A percentile compares a stretch with the other conserved stretches of the same genome.
Conservation (phyloP, 2,888 invertebrate genomes). For the Sympetrum striolatum region DNA sequence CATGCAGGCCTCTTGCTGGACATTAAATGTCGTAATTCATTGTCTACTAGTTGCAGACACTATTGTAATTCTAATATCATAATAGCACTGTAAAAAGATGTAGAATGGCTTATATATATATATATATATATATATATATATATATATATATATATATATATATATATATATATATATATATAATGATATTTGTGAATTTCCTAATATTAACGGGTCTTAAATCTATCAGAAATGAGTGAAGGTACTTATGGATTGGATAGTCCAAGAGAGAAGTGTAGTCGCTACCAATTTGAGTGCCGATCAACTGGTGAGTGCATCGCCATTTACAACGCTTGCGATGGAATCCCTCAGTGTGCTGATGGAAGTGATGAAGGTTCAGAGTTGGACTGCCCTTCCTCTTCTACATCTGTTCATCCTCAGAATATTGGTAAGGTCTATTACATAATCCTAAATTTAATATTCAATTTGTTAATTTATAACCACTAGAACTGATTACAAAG, state of each 20-base stretch:
- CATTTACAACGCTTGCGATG: slow-evolving; percentile 93
- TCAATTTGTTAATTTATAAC: too few relatives aligned
- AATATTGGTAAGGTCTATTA: not conserved
- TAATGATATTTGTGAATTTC: not conserved
- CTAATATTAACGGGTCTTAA: not conserved
- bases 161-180: too few relatives aligned
- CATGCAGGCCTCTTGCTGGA: too few relatives aligned
- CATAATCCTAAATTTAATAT: too few relatives aligned
- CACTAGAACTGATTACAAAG: too few relatives aligned
- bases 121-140: too few relatives aligned
- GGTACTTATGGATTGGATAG: not conserved
- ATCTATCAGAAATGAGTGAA: not conserved
- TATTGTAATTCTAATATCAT: too few relatives aligned
- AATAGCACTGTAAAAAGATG: too few relatives aligned
- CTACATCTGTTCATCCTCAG: not conserved
- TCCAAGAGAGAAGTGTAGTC: slow-evolving; percentile 66
- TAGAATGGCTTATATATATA: too few relatives aligned
- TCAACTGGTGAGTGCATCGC: slow-evolving; percentile 90
- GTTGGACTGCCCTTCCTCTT: slow-evolving; percentile 71
- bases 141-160: too few relatives aligned
- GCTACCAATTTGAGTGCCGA: slow-evolving; percentile 88
- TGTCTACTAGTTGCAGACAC: too few relatives aligned
- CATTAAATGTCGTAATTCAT: too few relatives aligned
- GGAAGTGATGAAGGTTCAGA: slow-evolving; percentile 91
- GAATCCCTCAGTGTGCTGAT: slow-evolving; percentile 89